These are phyloP conservation scores for Stigmatopora nigra DNA, from an alignment of 2,113 vertebrate species.

Conservation along the genomic window DNA sequence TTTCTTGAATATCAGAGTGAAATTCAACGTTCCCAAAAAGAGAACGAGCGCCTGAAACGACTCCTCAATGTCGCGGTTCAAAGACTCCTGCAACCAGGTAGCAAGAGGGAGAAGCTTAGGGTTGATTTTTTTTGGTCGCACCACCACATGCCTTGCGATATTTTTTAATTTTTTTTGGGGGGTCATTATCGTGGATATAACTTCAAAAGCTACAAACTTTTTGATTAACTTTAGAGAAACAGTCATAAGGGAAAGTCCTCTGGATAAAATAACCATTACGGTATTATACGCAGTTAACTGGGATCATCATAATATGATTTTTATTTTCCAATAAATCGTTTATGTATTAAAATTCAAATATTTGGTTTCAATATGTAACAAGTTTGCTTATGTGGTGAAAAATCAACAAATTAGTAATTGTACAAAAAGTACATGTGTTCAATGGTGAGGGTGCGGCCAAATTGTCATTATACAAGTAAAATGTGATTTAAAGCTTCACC, in stretches of 20 bases:
- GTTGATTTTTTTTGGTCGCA: not conserved
- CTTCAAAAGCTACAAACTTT: not conserved
- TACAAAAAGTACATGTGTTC: no score
- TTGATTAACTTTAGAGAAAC: not conserved
- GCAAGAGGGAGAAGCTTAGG: not conserved
- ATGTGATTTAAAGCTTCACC: no score
- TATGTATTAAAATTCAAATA: not conserved
- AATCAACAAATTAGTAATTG: no score
- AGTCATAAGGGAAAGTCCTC: not conserved
- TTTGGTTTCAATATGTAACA: not conserved
- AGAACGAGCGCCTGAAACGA: slow-evolving; percentile 54
- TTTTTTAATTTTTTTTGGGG: not conserved
- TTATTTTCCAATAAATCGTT: not conserved
- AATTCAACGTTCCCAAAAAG: slow-evolving; percentile 49
- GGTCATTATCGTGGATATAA: not conserved
- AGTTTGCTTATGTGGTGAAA: not conserved
- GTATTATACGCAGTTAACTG: not conserved
- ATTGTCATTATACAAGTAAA: no score
- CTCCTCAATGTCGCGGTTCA: slow-evolving; percentile 56
- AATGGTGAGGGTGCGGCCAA: no score
- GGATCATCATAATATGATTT: not conserved
- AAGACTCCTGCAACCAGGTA: slow-evolving; percentile 54
- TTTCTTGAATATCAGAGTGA: slow-evolving; percentile 54
- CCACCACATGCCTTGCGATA: not conserved
- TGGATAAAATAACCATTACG: not conserved